Conservation (phyloP, 2,113 vertebrate species). For the Menura novaehollandiae region DNA sequence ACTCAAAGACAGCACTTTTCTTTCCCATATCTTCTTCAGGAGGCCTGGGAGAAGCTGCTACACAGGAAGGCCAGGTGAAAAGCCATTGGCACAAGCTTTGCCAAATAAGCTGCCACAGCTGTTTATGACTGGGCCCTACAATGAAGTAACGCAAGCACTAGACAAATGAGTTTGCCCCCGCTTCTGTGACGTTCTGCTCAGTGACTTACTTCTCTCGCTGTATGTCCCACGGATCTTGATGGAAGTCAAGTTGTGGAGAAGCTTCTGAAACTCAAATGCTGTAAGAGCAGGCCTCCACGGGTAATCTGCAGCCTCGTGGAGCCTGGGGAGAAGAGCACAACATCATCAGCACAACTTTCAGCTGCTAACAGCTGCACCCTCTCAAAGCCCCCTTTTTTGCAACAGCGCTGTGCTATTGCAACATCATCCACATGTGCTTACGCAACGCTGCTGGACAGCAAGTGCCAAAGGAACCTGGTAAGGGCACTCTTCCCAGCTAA, state of each 20-base stretch:
- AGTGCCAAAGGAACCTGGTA: not conserved
- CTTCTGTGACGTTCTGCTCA: not conserved
- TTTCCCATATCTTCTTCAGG: not conserved
- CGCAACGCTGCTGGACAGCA: rapidly evolving
- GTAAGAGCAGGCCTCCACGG: conserved; percentile 88
- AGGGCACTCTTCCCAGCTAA: not conserved
- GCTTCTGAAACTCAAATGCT: conserved; percentile 91
- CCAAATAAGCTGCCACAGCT: not conserved
- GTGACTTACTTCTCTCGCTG: conserved; percentile 86
- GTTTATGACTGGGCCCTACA: not conserved
- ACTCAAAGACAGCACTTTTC: not conserved
- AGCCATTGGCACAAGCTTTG: not conserved
- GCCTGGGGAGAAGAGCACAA: conserved; percentile 66
- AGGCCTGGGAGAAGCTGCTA: not conserved
- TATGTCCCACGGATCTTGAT: conserved; percentile 95
- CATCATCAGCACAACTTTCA: not conserved
- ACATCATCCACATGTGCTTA: not conserved
- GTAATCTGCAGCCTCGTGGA: conserved; percentile 89
- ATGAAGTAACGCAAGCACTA: not conserved
- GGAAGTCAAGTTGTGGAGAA: conserved; percentile 91
- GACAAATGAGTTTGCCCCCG: not conserved
- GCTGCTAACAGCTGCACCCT: not conserved
- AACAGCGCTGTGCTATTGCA: not conserved
- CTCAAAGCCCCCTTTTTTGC: not conserved
- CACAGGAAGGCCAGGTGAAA: not conserved